Conservation (phyloP, 2,888 invertebrate genomes). For the Drosophila anomelani region DNA sequence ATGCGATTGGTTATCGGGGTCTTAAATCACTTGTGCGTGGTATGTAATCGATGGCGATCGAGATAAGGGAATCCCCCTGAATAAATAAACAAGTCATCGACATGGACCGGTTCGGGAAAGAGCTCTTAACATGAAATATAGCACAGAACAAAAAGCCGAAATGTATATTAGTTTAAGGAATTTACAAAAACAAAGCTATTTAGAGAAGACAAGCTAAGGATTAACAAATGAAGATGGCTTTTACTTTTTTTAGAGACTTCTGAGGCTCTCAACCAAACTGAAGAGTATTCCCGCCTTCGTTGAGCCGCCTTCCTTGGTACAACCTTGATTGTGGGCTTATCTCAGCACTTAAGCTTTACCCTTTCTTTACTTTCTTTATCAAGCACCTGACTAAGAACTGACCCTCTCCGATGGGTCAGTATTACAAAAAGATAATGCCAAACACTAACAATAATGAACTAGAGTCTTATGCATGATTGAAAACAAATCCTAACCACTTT, state of each 20-base stretch:
- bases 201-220: too few relatives aligned
- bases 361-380: slow-evolving; percentile 17
- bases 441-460: neutral
- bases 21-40: slow-evolving; percentile 16
- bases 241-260: neutral
- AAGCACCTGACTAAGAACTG: slow-evolving; percentile 13
- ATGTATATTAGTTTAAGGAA: neutral
- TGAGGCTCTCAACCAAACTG: neutral
- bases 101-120: slow-evolving; percentile 5
- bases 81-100: slow-evolving; percentile 12
- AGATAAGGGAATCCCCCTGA: slow-evolving; percentile 25
- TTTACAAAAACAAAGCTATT: too few relatives aligned
- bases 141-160: neutral
- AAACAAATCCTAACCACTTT: slow-evolving; percentile 14
- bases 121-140: neutral
- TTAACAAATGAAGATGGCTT: too few relatives aligned
- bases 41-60: slow-evolving; percentile 2
- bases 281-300: slow-evolving; percentile 1
- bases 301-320: neutral
- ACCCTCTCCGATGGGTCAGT: slow-evolving; percentile 18
- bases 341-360: slow-evolving; percentile 5
- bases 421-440: slow-evolving; percentile 18
- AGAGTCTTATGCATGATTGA: slow-evolving; percentile 4
- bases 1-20: slow-evolving; percentile 14
- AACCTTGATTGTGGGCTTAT: slow-evolving; percentile 12